A percentile compares a stretch with the other conserved stretches of the same genome.
These are phyloP conservation scores for Gnathonemus longibarbis DNA, from an alignment of 2,113 vertebrate genomes.

Conservation along the genomic window DNA sequence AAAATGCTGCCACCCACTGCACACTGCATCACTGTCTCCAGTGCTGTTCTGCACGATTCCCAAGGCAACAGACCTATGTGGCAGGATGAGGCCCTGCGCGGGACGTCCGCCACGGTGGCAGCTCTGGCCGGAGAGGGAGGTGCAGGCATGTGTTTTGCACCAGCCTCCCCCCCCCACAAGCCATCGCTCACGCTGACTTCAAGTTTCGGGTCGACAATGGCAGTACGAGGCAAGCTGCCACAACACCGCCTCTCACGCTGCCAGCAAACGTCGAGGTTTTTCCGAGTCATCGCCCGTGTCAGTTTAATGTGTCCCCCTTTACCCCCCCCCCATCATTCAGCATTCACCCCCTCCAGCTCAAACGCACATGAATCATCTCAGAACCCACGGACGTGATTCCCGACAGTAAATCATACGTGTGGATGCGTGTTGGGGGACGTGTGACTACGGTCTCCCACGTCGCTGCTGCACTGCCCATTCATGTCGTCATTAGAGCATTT, in stretches of 20 bases:
- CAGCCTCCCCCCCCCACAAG: neutral
- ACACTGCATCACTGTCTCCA: neutral
- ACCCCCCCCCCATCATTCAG: neutral
- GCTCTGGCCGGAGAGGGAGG: neutral
- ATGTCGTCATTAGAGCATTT: neutral
- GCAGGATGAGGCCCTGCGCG: neutral
- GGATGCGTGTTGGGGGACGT: neutral
- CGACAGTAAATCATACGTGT: neutral
- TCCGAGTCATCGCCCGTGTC: neutral
- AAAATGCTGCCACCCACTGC: neutral
- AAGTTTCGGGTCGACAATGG: too few species aligned
- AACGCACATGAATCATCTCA: neutral
- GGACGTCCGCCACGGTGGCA: neutral
- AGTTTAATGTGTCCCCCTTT: neutral
- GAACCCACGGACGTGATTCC: neutral
- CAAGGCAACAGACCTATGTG: neutral
- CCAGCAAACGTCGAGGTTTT: neutral
- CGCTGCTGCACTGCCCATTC: neutral
- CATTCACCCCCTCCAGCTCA: neutral
- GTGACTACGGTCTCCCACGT: neutral
- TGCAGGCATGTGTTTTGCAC: neutral
- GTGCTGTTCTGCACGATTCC: neutral
- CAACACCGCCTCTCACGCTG: neutral
- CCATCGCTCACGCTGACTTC: neutral
- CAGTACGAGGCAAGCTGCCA: neutral